Evolutionary conservation across 2,888 invertebrate genomes (phyloP).

Genomic region (Megalurothrips usitatus): DNA sequence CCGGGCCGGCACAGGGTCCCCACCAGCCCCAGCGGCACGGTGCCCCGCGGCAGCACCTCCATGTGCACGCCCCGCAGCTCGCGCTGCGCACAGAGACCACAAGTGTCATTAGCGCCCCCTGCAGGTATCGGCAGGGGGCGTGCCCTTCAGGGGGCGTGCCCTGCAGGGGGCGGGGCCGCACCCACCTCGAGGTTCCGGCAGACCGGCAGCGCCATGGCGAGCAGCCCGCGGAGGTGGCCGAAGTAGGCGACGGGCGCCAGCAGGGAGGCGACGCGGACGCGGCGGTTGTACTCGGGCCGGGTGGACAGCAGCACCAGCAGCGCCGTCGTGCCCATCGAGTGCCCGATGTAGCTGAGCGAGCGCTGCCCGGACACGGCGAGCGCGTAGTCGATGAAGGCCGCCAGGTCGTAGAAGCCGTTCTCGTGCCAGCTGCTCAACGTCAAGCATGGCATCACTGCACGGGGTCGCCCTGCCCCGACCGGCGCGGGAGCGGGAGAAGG

Average conservation of each 20-base stretch:
- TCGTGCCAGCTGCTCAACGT: constrained; percentile 1
- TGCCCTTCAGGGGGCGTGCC: neutral
- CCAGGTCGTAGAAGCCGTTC: constrained; percentile 19
- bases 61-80: neutral
- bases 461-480: neutral
- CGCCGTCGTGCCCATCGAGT: constrained; percentile 18
- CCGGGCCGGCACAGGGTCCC: constrained; percentile 44
- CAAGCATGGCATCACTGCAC: neutral
- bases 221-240: neutral
- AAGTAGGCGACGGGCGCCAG: constrained; percentile 7
- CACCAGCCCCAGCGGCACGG: constrained; percentile 42
- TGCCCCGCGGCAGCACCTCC: constrained; percentile 44
- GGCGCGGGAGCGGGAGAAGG: too few species aligned
- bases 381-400: neutral
- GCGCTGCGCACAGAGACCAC: neutral
- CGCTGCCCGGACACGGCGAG: constrained; percentile 1
- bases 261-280: neutral
- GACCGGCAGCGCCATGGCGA: neutral
- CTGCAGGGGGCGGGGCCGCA: neutral
- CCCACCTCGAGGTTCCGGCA: neutral
- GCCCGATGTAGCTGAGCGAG: neutral
- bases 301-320: constrained; percentile 11
- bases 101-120: too few species aligned
- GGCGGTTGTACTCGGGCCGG: constrained; percentile 10
- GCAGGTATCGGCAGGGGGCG: too few species aligned